Evolutionary conservation across 1,140 invertebrate species (phyloP).

Genomic region (Rhopalosiphum padi): DNA sequence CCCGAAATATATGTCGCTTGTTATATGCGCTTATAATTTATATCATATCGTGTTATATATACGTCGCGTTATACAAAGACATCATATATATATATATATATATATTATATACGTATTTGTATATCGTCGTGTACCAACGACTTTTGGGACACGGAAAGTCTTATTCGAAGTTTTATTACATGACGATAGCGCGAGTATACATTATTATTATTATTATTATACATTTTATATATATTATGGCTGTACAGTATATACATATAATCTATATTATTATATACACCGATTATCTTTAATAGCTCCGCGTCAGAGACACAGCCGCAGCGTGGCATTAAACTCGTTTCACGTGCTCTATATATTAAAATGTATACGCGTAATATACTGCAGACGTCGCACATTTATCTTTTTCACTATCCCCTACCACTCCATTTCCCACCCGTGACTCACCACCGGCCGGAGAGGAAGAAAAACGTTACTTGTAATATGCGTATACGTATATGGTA

Average conservation of each 20-base stretch:
- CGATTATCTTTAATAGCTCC: constrained; percentile 42
- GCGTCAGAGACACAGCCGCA: neutral
- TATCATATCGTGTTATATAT: neutral
- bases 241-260: neutral
- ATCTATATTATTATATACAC: constrained; percentile 12
- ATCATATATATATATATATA: neutral
- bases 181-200: neutral
- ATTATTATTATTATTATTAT: neutral
- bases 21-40: constrained; percentile 9
- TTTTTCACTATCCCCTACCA: neutral
- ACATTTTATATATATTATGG: neutral
- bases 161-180: constrained; percentile 17
- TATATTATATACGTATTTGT: neutral
- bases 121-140: neutral
- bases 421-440: neutral
- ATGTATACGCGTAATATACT: neutral
- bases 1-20: neutral
- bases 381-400: constrained; percentile 9
- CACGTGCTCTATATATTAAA: constrained; percentile 5
- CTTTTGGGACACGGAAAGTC: neutral
- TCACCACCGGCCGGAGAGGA: neutral
- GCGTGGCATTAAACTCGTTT: constrained; percentile 3
- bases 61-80: neutral
- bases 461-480: neutral
- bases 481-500: neutral